A percentile compares a stretch with the other conserved stretches of the same genome.
phyloP scores from a whole-genome alignment of 2,113 vertebrate species.

The Tupaia tana region DNA sequence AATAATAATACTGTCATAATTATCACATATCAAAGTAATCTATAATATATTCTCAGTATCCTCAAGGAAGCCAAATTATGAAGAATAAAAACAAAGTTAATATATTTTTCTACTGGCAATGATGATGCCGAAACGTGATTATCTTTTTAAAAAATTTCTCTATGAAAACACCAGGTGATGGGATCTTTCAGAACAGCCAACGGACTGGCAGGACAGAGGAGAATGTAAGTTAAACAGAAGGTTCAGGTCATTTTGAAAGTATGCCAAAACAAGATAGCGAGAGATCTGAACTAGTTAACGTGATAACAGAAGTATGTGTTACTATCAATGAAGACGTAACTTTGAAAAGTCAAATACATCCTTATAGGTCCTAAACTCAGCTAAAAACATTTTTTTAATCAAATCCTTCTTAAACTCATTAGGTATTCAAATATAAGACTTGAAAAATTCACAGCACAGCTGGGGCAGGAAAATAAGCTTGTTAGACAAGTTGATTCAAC shows the following conservation, averaged over 20 bases:
- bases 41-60: slow-evolving; percentile 37
- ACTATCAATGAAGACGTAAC: neutral
- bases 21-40: slow-evolving; percentile 54
- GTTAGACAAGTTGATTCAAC: neutral
- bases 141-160: neutral
- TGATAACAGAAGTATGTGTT: neutral
- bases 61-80: slow-evolving; percentile 50
- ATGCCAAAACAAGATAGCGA: slow-evolving; percentile 33
- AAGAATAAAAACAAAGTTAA: slow-evolving; percentile 22
- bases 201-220: neutral
- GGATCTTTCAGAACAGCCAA: neutral
- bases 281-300: neutral
- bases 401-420: slow-evolving; percentile 36
- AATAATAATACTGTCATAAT: slow-evolving; percentile 46
- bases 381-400: slow-evolving; percentile 16
- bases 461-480: slow-evolving; percentile 4
- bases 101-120: slow-evolving; percentile 52
- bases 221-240: neutral
- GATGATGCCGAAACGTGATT: slow-evolving; percentile 23
- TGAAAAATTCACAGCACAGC: slow-evolving; percentile 24
- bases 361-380: slow-evolving; percentile 51
- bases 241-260: neutral
- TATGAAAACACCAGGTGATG: slow-evolving; percentile 13
- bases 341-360: slow-evolving; percentile 42
- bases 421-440: slow-evolving; percentile 28